Evolutionary conservation across 2,888 invertebrate species (phyloP), one percentile per base, ranked within the genome.

Genomic region (Carabus problematicus): DNA sequence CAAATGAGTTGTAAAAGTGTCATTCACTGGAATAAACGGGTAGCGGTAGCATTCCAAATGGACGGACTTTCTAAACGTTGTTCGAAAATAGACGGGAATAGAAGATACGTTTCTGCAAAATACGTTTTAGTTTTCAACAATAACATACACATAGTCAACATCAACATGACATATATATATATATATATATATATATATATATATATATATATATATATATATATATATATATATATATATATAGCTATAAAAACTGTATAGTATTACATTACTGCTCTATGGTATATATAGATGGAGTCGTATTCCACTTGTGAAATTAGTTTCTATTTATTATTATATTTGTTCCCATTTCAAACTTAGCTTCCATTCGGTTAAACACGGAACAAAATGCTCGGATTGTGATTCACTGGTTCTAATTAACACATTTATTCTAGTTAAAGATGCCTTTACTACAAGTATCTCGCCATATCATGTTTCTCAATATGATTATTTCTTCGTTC

Each of bases 1-100:
- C 67, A 67, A 67, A 67, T 67, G 67, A 67, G 67, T 67, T 67
- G 59, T 67, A 67, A 67, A 67, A 67, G 67, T 67, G 67, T 67
- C 67, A 60, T 67, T 67, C 67, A 67, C 43, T 49, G 54, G 18
- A 63, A 49, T 63, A 63, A 63, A 63, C 63, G 63, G 63, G 63
- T 49, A 40, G 18, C 41, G 16, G 49, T 39, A 41, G 18, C 52
- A 29, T 29, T 29, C 40, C 52, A 43, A 64, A 64, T 64, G 43
- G 64, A 64, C 18, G 56, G 56, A 64, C 64, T 64, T 64, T 64
- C 43, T 55, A 64, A 64, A 42, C 64, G 64, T 55, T 55, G n/a
- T n/a, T 55, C 64, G 64, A 55, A 43, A 3, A 16, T 40, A n/a
- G n/a, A n/a, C n/a, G n/a, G 40, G 63, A 43, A 63, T 42, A 54